Conservation (phyloP, 2,113 vertebrate genomes). For the Sinocyclocheilus grahami region DNA sequence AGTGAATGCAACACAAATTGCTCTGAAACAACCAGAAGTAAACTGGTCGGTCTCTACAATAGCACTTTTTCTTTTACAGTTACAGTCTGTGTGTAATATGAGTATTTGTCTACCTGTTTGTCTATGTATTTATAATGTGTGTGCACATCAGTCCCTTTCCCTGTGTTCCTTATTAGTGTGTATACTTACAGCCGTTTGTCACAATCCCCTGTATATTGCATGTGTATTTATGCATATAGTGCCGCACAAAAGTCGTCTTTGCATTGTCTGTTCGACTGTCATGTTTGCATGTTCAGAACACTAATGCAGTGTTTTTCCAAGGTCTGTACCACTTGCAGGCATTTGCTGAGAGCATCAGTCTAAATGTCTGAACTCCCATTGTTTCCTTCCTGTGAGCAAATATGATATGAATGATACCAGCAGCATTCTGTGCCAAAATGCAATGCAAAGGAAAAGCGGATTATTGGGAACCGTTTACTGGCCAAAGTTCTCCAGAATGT, state of each 20-base stretch:
- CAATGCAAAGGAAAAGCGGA: too few relatives aligned
- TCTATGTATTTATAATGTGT: conserved; percentile 42
- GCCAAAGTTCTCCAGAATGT: conserved; percentile 6
- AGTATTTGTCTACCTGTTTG: conserved; percentile 28
- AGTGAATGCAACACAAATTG: conserved; percentile 34
- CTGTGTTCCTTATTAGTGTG: conserved; percentile 36
- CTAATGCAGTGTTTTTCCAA: conserved; percentile 31
- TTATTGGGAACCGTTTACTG: conserved; percentile 4
- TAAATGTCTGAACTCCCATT: not conserved
- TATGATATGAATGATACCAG: not conserved
- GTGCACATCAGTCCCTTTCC: conserved; percentile 17
- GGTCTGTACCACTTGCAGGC: conserved; percentile 1
- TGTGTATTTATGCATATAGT: conserved; percentile 46
- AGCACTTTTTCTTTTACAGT: conserved; percentile 37
- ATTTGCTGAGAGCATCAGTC: not conserved
- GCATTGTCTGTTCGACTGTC: conserved; percentile 36
- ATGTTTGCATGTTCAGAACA: conserved; percentile 49
- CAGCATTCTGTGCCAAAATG: conserved; percentile 21
- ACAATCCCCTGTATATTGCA: conserved; percentile 39
- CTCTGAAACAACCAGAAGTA: conserved; percentile 36
- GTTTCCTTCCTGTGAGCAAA: conserved; percentile 20
- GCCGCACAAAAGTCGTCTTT: conserved; percentile 32
- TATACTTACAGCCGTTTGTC: conserved; percentile 36
- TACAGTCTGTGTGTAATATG: conserved; percentile 40
- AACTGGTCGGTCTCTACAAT: conserved; percentile 39